phyloP scores from a whole-genome alignment of 2,113 vertebrate genomes.

The Ammodytes marinus region DNA sequence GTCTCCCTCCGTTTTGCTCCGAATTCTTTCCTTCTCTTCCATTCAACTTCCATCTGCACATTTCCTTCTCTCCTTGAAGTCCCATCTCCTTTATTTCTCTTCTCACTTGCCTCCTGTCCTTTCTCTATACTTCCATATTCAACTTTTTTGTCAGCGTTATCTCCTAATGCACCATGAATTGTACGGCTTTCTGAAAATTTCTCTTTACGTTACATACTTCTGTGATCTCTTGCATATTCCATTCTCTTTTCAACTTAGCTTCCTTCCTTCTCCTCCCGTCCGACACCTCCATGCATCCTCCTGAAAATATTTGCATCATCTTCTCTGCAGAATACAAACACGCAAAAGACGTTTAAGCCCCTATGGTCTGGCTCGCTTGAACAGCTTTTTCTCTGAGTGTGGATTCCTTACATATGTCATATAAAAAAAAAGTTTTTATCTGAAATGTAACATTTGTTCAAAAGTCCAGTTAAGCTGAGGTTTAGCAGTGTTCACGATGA shows the following conservation, averaged over 20 bases:
- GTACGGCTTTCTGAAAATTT: not conserved
- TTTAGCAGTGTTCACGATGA: no score
- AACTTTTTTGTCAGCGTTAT: constrained; percentile 33
- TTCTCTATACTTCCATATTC: not conserved
- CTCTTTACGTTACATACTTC: not conserved
- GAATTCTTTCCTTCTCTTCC: constrained; percentile 36
- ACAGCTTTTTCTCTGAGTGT: not conserved
- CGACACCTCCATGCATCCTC: constrained; percentile 1
- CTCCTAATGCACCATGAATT: constrained; percentile 7
- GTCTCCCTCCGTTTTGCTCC: constrained; percentile 39
- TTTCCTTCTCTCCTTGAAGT: constrained; percentile 32
- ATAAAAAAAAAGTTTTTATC: constrained; percentile 3
- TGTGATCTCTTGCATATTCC: not conserved
- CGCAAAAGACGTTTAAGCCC: constrained; percentile 10
- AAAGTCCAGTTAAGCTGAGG: not conserved
- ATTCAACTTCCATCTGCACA: constrained; percentile 9
- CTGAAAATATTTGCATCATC: constrained; percentile 17
- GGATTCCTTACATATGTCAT: constrained; percentile 3
- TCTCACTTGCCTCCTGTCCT: constrained; percentile 17
- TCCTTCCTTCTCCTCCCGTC: not conserved
- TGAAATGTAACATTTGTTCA: not conserved
- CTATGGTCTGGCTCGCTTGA: not conserved
- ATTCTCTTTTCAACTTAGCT: constrained; percentile 2
- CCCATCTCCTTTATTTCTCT: constrained; percentile 28
- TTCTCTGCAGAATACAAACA: constrained; percentile 17